Conservation (phyloP, 2,888 invertebrate genomes). For the Yponomeuta plumbellus region DNA sequence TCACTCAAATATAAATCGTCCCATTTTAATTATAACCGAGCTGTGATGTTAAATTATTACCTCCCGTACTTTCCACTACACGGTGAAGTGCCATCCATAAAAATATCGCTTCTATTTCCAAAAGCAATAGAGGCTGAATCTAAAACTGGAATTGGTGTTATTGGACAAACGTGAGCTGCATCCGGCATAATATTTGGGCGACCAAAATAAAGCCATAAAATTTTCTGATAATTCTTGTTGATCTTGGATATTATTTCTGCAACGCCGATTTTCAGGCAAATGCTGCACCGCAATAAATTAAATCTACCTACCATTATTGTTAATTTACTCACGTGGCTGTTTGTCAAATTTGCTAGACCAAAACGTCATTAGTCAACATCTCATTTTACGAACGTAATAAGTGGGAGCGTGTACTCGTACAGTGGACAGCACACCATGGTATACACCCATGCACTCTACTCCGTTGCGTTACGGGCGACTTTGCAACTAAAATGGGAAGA, state of each 20-base stretch:
- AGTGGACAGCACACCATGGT: too few species aligned
- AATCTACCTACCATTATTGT: background rate
- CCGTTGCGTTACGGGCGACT: too few species aligned
- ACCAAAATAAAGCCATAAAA: background rate
- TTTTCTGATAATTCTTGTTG: background rate
- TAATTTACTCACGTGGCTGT: background rate
- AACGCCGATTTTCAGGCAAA: background rate
- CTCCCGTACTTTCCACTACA: background rate
- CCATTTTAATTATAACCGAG: constrained; percentile 5
- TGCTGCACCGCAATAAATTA: background rate
- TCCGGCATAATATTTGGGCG: constrained; percentile 5
- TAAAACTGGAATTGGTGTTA: background rate
- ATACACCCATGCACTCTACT: too few species aligned
- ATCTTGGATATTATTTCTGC: background rate
- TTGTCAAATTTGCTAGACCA: constrained; percentile 7
- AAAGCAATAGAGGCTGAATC: background rate
- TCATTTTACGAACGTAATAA: background rate
- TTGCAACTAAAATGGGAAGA: too few species aligned
- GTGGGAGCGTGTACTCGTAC: background rate
- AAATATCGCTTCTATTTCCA: constrained; percentile 5
- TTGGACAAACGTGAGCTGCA: background rate
- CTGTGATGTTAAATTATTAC: constrained; percentile 6
- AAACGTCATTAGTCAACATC: background rate
- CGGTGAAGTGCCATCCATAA: background rate
- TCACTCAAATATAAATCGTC: constrained; percentile 15